Conservation (phyloP, 2,888 invertebrate species). For the Hydropsyche betteni region DNA sequence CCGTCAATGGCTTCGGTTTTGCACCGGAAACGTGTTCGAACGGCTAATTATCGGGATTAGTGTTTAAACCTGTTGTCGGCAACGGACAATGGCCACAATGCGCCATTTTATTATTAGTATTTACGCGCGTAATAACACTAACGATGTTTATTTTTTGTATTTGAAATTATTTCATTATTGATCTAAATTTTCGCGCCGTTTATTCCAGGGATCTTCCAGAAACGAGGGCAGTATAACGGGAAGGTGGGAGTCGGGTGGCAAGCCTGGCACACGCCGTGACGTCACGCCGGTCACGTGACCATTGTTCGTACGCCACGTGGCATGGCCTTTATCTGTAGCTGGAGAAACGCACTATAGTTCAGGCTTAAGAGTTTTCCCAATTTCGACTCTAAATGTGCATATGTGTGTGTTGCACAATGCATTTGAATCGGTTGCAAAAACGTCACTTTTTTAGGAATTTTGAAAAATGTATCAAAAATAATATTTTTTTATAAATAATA, state of each 20-base stretch:
- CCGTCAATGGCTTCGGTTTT: slow-evolving; percentile 8
- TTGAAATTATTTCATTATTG: no score
- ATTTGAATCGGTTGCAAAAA: slow-evolving; percentile 10
- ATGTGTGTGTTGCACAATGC: background rate
- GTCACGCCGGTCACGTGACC: slow-evolving; percentile 44
- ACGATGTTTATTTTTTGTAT: no score
- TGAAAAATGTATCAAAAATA: no score
- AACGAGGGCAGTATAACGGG: slow-evolving; percentile 36
- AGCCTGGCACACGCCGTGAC: slow-evolving; percentile 43
- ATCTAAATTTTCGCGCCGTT: background rate
- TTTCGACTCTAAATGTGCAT: background rate
- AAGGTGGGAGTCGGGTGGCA: background rate
- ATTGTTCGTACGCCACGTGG: slow-evolving; percentile 54
- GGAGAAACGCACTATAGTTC: slow-evolving; percentile 32
- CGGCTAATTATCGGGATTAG: slow-evolving; percentile 48
- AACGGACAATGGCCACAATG: background rate
- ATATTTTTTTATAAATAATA: background rate
- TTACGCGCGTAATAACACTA: no score
- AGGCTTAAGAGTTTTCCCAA: slow-evolving; percentile 18
- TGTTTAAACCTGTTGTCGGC: slow-evolving; percentile 11
- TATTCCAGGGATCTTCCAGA: slow-evolving; percentile 10
- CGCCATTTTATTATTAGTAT: background rate
- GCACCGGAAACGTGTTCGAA: slow-evolving; percentile 44
- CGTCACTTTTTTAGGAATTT: background rate
- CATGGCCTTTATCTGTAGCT: slow-evolving; percentile 50